Conservation (phyloP, 2,797 vertebrate genomes). For the Phataginus tetradactyla region DNA sequence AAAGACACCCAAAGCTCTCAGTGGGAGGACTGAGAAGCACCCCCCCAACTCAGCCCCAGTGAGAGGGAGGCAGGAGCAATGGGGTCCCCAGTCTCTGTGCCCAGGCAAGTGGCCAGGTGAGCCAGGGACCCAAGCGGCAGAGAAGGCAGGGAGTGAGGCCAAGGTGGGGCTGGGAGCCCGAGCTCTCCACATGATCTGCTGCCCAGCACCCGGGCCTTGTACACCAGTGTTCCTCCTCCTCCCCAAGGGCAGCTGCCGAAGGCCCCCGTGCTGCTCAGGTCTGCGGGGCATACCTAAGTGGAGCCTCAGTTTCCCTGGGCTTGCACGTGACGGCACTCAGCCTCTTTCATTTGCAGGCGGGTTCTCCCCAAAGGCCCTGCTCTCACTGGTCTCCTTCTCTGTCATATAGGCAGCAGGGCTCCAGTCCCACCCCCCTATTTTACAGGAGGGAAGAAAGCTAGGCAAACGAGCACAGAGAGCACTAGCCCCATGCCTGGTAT, state of each 20-base stretch:
- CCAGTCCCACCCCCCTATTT: not conserved
- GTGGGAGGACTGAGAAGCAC: not conserved
- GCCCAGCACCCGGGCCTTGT: not conserved
- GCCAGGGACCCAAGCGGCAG: not conserved
- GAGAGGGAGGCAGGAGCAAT: not conserved
- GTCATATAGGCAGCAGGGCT: not conserved
- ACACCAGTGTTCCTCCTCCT: not conserved
- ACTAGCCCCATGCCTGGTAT: not conserved
- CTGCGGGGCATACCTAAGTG: not conserved
- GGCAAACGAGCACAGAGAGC: not conserved
- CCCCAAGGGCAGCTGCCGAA: not conserved
- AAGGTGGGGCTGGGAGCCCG: rapidly evolving
- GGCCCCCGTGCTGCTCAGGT: not conserved
- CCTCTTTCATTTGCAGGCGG: not conserved
- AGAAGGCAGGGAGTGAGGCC: not conserved
- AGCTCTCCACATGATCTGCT: not conserved
- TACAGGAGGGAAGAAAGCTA: not conserved
- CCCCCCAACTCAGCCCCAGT: not conserved
- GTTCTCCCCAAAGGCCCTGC: not conserved
- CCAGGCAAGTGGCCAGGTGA: not conserved
- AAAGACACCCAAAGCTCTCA: not conserved
- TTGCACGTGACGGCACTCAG: not conserved
- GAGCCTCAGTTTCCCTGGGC: not conserved
- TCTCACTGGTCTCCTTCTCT: not conserved
- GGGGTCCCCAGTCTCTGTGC: not conserved